Percentiles rank a stretch among this genome's conserved stretches.
Evolutionary conservation across 2,113 vertebrate species (phyloP).

Genomic region (Turdus rufiventris): DNA sequence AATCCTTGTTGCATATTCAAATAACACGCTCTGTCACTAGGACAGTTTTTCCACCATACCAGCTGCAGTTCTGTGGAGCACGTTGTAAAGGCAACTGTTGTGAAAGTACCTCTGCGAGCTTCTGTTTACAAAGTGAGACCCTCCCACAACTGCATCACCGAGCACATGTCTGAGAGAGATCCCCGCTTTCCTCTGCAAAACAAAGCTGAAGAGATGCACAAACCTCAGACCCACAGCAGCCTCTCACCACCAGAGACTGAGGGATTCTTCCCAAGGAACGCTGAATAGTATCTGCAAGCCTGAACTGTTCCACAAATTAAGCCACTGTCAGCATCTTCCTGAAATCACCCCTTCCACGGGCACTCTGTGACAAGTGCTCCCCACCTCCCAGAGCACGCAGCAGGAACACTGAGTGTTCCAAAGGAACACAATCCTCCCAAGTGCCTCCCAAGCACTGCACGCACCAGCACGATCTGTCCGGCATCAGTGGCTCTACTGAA

Average conservation of each 20-base stretch:
- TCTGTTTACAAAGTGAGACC: conserved; percentile 65
- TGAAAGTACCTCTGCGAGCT: conserved; percentile 40
- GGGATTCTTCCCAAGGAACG: neutral
- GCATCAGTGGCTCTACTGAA: neutral
- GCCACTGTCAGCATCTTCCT: neutral
- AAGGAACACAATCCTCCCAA: neutral
- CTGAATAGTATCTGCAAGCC: neutral
- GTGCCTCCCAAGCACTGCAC: neutral
- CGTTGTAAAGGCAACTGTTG: neutral
- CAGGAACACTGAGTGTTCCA: neutral
- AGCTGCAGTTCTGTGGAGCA: neutral
- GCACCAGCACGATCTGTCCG: neutral
- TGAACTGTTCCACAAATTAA: neutral
- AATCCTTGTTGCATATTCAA: neutral
- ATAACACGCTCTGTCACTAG: neutral
- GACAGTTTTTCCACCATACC: neutral
- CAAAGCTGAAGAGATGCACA: neutral
- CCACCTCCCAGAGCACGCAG: neutral
- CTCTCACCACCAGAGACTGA: neutral
- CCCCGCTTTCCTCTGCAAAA: neutral
- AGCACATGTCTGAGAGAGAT: conserved; percentile 54
- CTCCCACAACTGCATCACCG: conserved; percentile 63
- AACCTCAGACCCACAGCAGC: neutral
- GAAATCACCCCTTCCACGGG: neutral
- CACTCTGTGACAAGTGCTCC: neutral